Base-by-base conservation (phyloP, 2,888 invertebrate genomes). In the Formica aserva region DNA sequence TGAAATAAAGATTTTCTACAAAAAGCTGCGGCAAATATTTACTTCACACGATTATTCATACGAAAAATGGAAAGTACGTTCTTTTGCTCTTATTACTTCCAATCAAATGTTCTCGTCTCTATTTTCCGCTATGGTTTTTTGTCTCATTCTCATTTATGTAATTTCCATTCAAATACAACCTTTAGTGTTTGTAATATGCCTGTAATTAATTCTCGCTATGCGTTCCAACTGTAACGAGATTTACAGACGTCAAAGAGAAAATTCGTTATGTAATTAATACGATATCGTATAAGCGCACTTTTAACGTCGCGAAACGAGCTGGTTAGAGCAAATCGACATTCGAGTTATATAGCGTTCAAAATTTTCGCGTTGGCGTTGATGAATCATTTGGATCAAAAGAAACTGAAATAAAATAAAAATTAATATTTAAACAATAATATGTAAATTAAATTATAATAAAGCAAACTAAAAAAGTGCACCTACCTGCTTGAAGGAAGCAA, bases 391-490 rank as follows among this genome's bases (percentile, higher is more conserved):
- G 22, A 57, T 66, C 9, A 13, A 78, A 69, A 32, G 1, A 60
- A 71, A 60, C 13, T 45, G 60, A 60, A 80, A 67, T 45, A 8
- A 35, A 11, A 26, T 18, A 32, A 32, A 67, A 57, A 80, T 32
- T 60, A 77, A 66, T 57, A 9, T 65, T 22, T 41, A 52, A 22
- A 57, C 26, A 13, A 69, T 38, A 45, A 35, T 57, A 60, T 35
- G 13, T 41, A 55, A 80, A 66, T 55, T 48, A 65, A 15, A 63
- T 29, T 18, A 13, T 26, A 74, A 65, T 41, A 32, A 48, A 65
- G 26, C 52, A 41, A 75, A 60, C 45, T 41, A 48, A 67, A 66
- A 89, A 89, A 85, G 71, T 80, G 74, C 76, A 78, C 85, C 84
- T 86, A 86, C 86, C 86, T 85, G 77, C 55, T 62, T 60, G 65